Base-by-base conservation (phyloP, 30 jellyfish, hydroid and myxozoan genomes). In the Cassiopea xamachana region DNA sequence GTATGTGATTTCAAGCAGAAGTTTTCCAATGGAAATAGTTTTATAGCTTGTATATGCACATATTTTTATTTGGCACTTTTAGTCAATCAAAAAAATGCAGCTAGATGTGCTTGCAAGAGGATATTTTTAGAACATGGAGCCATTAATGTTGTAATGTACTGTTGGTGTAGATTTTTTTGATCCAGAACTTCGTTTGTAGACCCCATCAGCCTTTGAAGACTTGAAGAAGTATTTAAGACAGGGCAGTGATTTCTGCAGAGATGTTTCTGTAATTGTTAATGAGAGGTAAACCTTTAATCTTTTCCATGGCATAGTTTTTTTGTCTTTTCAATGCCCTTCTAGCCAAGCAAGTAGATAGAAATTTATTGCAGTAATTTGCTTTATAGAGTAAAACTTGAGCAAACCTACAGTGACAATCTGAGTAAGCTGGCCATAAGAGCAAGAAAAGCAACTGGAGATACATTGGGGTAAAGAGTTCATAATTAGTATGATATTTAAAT, bases 211-310 rank as follows among this genome's bases (percentile, higher is more conserved):
- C 19, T 95, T 87, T 95, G 99, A 95, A 70, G 99, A 95, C 76
- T 76, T 95, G 83, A 87, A 89, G 79, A 95, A 95, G 80, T 91
- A 86, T 83, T 87, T 84, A 27, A 49, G 92, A 68, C 87, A 77
- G 43, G 95, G 93, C 75, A 91, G 86, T 83, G 99, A 95, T 14
- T 95, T 95, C 82, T 87, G 97, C 72, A 73, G 98, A 39, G 99
- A 95, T 77, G 97, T 90, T 15, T 90, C 98, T 7, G 27, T 90
- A 7, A 82, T 95, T 27, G 61, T 95, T 61, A 68, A 79, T 79
- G 99, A 95, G 73, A 83, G 99, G 99, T 95, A 48, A 61, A 90
- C 47, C 13, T 12, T 48, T 64, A 5, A 55, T 55, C 7, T 55
- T 6, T 3, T 55, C 10, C 12, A 67, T 10, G 64, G 64, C 12